Evolutionary conservation across 2,797 vertebrate species (phyloP).

Genomic region (Glossophaga mutica): DNA sequence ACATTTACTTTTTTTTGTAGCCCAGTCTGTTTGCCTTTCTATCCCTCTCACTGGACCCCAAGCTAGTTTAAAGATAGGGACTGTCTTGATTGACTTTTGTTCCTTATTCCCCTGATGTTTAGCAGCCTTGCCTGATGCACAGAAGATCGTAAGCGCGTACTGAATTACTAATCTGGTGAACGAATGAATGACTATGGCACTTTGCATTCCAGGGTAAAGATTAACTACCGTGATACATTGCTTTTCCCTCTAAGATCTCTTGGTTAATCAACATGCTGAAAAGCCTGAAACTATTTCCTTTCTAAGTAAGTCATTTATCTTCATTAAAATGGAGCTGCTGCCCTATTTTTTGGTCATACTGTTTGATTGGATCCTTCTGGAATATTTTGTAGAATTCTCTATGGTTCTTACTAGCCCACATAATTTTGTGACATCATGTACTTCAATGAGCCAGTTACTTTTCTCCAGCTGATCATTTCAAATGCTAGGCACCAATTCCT

Average conservation of each 20-base stretch:
- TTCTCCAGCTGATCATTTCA: constrained; percentile 65
- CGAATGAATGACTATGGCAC: not conserved
- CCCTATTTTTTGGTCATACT: constrained; percentile 68
- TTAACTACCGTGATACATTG: not conserved
- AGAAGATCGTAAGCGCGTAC: not conserved
- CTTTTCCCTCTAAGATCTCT: constrained; percentile 15
- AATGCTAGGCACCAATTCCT: constrained; percentile 57
- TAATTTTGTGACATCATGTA: constrained; percentile 77
- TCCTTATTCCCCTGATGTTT: not conserved
- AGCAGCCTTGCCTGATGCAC: not conserved
- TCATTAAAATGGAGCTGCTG: constrained; percentile 78
- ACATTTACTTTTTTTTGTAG: not conserved
- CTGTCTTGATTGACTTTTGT: not conserved
- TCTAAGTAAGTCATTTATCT: constrained; percentile 69
- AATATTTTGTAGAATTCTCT: constrained; percentile 73
- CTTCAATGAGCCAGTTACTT: constrained; percentile 47
- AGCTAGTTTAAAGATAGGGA: not conserved
- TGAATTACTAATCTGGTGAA: not conserved
- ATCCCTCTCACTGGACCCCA: not conserved
- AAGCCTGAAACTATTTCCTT: constrained; percentile 70
- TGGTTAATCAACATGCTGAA: constrained; percentile 62
- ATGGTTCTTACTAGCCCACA: constrained; percentile 70
- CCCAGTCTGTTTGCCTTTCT: not conserved
- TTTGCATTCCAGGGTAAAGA: not conserved
- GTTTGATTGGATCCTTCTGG: constrained; percentile 82